phyloP scores from a whole-genome alignment of 1,140 invertebrate species.

The Melanaphis sacchari region DNA sequence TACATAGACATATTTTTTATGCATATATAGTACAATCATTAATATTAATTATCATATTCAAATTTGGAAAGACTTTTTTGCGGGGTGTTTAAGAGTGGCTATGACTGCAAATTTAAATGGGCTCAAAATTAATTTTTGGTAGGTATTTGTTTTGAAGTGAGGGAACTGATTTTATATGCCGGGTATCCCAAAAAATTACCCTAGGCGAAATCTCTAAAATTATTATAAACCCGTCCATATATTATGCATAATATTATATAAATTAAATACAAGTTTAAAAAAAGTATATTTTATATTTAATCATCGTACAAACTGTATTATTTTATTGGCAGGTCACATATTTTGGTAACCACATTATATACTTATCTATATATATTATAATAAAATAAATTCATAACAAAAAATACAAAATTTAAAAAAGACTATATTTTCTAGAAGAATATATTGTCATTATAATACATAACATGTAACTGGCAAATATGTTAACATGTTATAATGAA shows the following conservation, averaged over 20 bases:
- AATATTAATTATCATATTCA: too few relatives aligned
- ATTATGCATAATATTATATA: not conserved
- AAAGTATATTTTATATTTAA: not conserved
- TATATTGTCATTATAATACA: too few relatives aligned
- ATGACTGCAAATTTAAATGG: too few relatives aligned
- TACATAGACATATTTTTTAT: too few relatives aligned
- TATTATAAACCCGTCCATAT: not conserved
- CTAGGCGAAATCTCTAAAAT: not conserved
- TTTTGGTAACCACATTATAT: not conserved
- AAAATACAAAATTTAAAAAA: not conserved
- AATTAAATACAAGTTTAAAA: not conserved
- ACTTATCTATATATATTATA: not conserved
- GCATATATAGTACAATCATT: too few relatives aligned
- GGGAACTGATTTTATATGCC: too few relatives aligned
- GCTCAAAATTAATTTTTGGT: too few relatives aligned
- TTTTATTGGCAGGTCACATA: not conserved
- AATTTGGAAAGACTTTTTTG: too few relatives aligned
- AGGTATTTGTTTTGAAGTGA: too few relatives aligned
- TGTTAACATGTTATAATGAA: not conserved
- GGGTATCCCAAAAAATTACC: not conserved
- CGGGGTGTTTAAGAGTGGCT: too few relatives aligned
- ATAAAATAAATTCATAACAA: not conserved
- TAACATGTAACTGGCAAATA: not conserved
- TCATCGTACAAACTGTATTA: not conserved
- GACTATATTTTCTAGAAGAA: too few relatives aligned